A percentile compares a stretch with the other conserved stretches of the same genome.
These are phyloP conservation scores for Vidua chalybeata DNA, from an alignment of 2,113 vertebrate genomes.

Conservation along the genomic window DNA sequence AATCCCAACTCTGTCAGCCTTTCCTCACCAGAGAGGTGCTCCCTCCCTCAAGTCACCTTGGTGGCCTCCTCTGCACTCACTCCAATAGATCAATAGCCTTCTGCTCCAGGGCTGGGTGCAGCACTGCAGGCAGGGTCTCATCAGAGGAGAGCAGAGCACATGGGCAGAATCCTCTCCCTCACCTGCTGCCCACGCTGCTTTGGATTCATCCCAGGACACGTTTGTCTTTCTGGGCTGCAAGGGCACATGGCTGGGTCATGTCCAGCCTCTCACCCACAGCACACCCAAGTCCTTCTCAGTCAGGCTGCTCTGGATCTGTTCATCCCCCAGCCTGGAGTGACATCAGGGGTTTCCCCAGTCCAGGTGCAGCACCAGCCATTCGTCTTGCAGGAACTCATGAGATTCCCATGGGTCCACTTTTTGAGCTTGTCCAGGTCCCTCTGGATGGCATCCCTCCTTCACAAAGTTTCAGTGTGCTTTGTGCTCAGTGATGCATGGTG, in stretches of 20 bases:
- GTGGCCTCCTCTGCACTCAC: neutral
- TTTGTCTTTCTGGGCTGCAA: fast-evolving
- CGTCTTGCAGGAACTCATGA: neutral
- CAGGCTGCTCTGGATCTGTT: neutral
- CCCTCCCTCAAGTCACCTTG: neutral
- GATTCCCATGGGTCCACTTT: neutral
- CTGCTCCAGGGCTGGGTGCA: neutral
- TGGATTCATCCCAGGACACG: neutral
- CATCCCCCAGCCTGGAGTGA: neutral
- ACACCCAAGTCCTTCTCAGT: fast-evolving
- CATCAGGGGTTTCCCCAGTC: fast-evolving
- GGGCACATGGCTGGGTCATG: neutral
- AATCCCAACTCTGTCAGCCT: neutral
- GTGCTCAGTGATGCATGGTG: neutral
- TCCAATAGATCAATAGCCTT: fast-evolving
- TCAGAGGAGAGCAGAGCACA: neutral
- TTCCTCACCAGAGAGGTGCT: neutral
- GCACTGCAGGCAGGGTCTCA: neutral
- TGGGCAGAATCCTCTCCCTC: neutral
- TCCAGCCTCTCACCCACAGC: neutral
- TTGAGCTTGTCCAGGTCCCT: neutral
- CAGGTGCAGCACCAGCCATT: neutral
- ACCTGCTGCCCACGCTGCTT: fast-evolving
- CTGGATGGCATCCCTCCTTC: neutral
- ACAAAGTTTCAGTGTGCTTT: neutral